Percentiles rank a stretch among this genome's conserved stretches.
phyloP scores from a whole-genome alignment of 2,113 vertebrate species.

The Dasyprocta punctata region DNA sequence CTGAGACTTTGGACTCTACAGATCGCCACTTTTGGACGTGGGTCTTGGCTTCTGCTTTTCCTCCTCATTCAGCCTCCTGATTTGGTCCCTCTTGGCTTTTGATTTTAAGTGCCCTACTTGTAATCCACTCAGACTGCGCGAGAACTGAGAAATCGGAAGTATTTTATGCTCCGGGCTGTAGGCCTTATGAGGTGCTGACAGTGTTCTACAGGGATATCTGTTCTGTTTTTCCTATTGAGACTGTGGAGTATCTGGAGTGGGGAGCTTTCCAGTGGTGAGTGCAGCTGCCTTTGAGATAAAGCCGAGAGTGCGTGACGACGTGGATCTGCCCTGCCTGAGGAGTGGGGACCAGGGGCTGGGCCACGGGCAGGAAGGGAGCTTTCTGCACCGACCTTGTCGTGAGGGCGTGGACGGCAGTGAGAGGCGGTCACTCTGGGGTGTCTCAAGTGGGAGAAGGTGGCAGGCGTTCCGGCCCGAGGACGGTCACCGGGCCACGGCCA shows the following conservation, averaged over 20 bases:
- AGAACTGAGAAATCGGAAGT: conserved; percentile 57
- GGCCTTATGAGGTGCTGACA: conserved; percentile 75
- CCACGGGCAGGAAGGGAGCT: background rate
- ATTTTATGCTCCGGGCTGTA: conserved; percentile 58
- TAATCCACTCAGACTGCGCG: conserved; percentile 64
- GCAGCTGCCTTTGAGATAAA: conserved; percentile 52
- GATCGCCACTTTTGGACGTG: conserved; percentile 29
- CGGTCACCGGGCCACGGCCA: background rate
- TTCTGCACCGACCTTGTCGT: fast-evolving
- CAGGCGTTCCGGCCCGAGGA: background rate
- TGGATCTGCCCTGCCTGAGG: background rate
- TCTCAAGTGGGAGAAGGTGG: too few species aligned
- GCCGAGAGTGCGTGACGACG: background rate
- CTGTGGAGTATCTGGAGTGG: background rate
- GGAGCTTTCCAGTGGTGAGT: background rate
- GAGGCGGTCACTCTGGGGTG: too few species aligned
- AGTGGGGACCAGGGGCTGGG: background rate
- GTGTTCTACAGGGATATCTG: conserved; percentile 62
- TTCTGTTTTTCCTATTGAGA: conserved; percentile 71
- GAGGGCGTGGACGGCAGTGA: background rate
- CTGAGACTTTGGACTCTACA: background rate
- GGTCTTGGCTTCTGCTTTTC: conserved; percentile 42
- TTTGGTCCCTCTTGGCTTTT: conserved; percentile 68
- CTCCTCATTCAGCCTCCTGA: background rate
- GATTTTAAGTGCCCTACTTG: conserved; percentile 74